Conservation (phyloP, 2,888 invertebrate species). For the Xanthorhoe spadicearia region DNA sequence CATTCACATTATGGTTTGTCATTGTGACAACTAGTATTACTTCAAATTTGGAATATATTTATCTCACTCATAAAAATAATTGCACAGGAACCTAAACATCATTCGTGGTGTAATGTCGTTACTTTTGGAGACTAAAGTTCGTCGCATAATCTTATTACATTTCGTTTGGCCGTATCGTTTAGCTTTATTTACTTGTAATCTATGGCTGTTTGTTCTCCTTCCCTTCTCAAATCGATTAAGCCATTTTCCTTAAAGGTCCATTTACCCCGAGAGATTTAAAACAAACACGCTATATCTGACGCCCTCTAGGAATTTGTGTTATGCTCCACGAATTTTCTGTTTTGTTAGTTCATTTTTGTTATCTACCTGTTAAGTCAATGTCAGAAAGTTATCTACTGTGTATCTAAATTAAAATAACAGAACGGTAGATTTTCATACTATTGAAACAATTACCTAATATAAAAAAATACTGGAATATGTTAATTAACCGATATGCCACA, state of each 20-base stretch:
- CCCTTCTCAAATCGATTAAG: slow-evolving; percentile 59
- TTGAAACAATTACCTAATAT: no score
- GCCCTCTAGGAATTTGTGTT: slow-evolving; percentile 48
- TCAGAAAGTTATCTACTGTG: not conserved
- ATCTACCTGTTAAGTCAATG: not conserved
- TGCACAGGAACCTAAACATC: not conserved
- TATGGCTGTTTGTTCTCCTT: slow-evolving; percentile 43
- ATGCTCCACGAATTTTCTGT: slow-evolving; percentile 27
- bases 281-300: slow-evolving; percentile 56
- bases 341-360: slow-evolving; percentile 6
- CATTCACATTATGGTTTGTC: not conserved
- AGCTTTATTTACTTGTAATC: slow-evolving; percentile 44
- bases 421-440: no score
- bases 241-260: slow-evolving; percentile 66
- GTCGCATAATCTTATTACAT: slow-evolving; percentile 12
- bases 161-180: slow-evolving; percentile 27
- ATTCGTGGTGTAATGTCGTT: not conserved
- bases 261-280: slow-evolving; percentile 60
- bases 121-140: not conserved
- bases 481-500: no score
- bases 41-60: not conserved
- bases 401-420: not conserved
- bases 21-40: not conserved
- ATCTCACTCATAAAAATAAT: not conserved
- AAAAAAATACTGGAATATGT: no score